These are phyloP conservation scores for Cyphomyrus plagiostoma DNA, from an alignment of 2,113 vertebrate species.

Conservation along the genomic window DNA sequence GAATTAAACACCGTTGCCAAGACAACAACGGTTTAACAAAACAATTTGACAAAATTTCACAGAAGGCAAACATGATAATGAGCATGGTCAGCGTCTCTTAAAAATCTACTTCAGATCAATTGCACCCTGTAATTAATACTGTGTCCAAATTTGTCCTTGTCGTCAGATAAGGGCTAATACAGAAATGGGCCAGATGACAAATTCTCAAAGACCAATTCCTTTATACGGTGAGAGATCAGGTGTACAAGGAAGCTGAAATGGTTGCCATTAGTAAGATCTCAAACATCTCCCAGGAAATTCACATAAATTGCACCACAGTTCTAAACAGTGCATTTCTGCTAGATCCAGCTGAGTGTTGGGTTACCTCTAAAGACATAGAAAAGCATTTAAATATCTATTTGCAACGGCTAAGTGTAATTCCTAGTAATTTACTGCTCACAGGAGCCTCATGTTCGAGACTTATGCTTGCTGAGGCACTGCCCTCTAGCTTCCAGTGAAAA, in stretches of 20 bases:
- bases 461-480: not conserved
- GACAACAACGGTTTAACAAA: not conserved
- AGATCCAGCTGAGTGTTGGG: not conserved
- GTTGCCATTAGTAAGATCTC: not conserved
- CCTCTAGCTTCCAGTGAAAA: not conserved
- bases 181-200: not conserved
- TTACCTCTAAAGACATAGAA: not conserved
- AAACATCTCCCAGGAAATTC: not conserved
- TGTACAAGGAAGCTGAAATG: not conserved
- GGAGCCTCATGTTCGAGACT: not conserved
- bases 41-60: too few relatives aligned
- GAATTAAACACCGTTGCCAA: not conserved
- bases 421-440: conserved; percentile 1
- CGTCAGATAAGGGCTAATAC: not conserved
- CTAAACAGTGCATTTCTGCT: not conserved
- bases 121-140: not conserved
- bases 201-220: not conserved
- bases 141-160: not conserved
- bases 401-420: conserved; percentile 2
- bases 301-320: not conserved
- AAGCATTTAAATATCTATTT: not conserved
- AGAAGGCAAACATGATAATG: not conserved
- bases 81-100: not conserved
- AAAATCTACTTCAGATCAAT: not conserved
- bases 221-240: not conserved